Conservation (phyloP, 2,113 vertebrate genomes). For the Choloepus hoffmanni region DNA sequence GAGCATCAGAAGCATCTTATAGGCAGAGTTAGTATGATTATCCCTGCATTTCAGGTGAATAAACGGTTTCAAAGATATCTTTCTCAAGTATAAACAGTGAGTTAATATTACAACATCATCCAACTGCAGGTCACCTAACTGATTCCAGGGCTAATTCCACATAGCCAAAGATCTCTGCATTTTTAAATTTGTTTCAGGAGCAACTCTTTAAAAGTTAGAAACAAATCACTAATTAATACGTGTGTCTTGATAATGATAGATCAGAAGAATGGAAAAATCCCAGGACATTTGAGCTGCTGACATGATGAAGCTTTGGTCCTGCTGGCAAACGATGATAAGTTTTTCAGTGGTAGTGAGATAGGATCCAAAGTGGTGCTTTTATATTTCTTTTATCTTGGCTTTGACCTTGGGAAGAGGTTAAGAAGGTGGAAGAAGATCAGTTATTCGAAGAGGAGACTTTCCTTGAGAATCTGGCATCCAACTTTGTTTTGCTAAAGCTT, state of each 20-base stretch:
- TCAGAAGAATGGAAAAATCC: slow-evolving; percentile 49
- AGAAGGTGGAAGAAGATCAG: slow-evolving; percentile 43
- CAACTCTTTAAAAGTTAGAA: slow-evolving; percentile 37
- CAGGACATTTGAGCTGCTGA: slow-evolving; percentile 41
- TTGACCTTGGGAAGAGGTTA: slow-evolving; percentile 62
- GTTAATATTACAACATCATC: not conserved
- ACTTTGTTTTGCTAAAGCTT: slow-evolving; percentile 26
- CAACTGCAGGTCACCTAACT: not conserved
- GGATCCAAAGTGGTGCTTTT: slow-evolving; percentile 44
- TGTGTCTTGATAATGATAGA: not conserved
- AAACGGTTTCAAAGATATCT: not conserved
- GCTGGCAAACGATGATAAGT: not conserved
- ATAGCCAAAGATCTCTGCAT: not conserved
- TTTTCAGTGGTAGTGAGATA: slow-evolving; percentile 8
- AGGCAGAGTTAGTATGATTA: not conserved
- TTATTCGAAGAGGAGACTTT: slow-evolving; percentile 63
- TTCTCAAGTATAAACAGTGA: not conserved
- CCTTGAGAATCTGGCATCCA: slow-evolving; percentile 18
- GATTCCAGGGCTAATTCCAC: not conserved
- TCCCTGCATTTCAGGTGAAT: not conserved
- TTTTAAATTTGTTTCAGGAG: not conserved
- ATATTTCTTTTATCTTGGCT: slow-evolving; percentile 69
- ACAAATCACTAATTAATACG: not conserved
- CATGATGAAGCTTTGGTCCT: not conserved
- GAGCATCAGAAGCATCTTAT: not conserved